These are phyloP conservation scores for Sitophilus oryzae DNA, from an alignment of 1,140 invertebrate genomes.

Conservation along the genomic window DNA sequence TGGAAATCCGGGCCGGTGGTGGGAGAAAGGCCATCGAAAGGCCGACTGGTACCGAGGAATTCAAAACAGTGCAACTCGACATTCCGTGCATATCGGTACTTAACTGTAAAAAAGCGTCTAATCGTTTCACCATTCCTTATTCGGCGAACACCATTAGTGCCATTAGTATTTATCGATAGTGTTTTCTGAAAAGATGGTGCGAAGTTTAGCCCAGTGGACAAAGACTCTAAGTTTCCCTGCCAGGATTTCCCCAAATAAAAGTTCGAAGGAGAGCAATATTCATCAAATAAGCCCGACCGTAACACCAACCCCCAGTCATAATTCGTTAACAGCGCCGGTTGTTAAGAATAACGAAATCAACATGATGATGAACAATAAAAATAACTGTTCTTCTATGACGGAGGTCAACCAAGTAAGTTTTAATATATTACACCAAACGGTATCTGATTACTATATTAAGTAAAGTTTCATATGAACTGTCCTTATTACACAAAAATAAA, in stretches of 20 bases:
- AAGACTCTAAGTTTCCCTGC: constrained; percentile 81
- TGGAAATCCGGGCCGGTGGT: constrained; percentile 22
- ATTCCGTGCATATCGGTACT: constrained; percentile 7
- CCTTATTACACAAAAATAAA: too few relatives aligned
- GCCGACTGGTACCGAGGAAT: constrained; percentile 24
- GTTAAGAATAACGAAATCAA: constrained; percentile 39
- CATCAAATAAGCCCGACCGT: constrained; percentile 35
- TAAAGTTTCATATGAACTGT: too few relatives aligned
- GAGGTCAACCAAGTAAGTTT: constrained; percentile 42
- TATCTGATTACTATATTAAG: too few relatives aligned
- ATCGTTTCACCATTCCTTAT: not conserved
- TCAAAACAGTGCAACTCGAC: constrained; percentile 26
- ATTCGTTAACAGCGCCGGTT: constrained; percentile 25
- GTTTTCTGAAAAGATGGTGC: constrained; percentile 57
- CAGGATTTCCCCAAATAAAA: constrained; percentile 69
- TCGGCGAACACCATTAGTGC: not conserved
- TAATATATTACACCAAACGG: not conserved
- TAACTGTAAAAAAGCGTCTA: not conserved
- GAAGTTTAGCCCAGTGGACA: constrained; percentile 78
- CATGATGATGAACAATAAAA: constrained; percentile 38
- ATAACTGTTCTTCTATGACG: constrained; percentile 33
- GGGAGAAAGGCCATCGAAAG: constrained; percentile 41
- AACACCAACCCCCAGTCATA: constrained; percentile 40
- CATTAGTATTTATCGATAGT: not conserved
- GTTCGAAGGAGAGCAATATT: constrained; percentile 59